phyloP scores from a whole-genome alignment of 2,113 vertebrate species.

The Ptilorrhoa leucosticta region DNA sequence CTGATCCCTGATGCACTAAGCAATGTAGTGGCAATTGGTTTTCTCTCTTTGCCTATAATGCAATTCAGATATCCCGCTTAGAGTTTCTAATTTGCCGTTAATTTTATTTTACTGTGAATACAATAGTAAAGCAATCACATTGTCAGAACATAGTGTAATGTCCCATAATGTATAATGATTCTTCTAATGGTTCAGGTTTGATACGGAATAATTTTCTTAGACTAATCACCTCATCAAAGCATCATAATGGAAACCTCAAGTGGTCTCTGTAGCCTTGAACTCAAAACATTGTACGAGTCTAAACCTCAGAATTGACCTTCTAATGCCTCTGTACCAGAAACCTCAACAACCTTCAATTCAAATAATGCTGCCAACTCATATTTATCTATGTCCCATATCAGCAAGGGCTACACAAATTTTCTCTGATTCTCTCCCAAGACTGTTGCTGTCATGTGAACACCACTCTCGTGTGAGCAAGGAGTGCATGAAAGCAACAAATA shows the following conservation, averaged over 20 bases:
- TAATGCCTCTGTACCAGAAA: background rate
- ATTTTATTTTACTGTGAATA: background rate
- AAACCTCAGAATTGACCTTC: background rate
- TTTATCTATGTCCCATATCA: background rate
- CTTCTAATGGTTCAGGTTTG: background rate
- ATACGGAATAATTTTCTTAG: slow-evolving; percentile 8
- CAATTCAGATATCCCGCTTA: background rate
- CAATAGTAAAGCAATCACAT: background rate
- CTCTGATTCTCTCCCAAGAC: background rate
- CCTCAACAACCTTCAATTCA: background rate
- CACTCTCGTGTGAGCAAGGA: rapidly evolving
- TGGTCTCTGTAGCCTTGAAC: background rate
- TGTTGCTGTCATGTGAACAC: background rate
- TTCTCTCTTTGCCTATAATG: background rate
- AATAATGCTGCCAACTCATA: background rate
- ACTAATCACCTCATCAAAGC: slow-evolving; percentile 11
- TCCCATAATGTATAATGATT: background rate
- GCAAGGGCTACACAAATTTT: background rate
- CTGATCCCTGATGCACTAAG: background rate
- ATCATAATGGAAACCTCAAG: background rate
- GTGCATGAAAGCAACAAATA: background rate
- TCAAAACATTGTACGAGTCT: background rate
- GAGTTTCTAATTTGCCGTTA: background rate
- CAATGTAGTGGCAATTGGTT: background rate
- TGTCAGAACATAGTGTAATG: background rate